Conservation (phyloP, 2,888 invertebrate genomes). For the Cistogaster globosa region DNA sequence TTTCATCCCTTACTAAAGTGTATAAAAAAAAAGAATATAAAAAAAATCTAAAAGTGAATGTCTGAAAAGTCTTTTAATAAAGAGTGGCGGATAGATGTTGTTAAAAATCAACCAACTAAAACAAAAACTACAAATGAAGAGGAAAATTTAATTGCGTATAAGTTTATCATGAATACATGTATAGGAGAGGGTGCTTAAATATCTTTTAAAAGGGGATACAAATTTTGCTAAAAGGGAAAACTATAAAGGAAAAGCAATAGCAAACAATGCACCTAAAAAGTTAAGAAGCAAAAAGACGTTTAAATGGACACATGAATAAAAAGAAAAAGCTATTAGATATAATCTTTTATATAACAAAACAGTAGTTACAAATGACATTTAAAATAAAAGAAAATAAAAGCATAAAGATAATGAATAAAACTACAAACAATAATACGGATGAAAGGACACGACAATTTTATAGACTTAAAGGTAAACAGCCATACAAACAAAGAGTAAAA, state of each 20-base stretch:
- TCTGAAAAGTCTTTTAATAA: conserved; percentile 1
- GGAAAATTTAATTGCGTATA: conserved; percentile 26
- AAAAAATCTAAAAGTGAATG: neutral
- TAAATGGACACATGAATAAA: no score
- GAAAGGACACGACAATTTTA: conserved; percentile 22
- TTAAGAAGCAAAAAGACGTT: no score
- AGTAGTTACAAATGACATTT: neutral
- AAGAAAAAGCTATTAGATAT: neutral
- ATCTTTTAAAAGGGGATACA: neutral
- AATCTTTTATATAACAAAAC: neutral
- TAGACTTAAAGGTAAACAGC: conserved; percentile 10
- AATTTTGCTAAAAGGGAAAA: no score
- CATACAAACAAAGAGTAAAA: neutral
- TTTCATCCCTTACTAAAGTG: neutral
- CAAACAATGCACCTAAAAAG: no score
- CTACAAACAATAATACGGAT: conserved; percentile 30
- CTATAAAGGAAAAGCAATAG: no score
- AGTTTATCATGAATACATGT: neutral
- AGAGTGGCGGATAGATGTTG: neutral
- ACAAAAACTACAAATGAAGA: conserved; percentile 12
- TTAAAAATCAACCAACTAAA: neutral
- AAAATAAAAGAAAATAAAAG: conserved; percentile 2
- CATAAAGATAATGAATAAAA: neutral
- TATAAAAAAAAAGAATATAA: neutral
- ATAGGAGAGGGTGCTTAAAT: neutral